Base-by-base conservation (phyloP, 2,113 vertebrate species). In the Heterotis niloticus region DNA sequence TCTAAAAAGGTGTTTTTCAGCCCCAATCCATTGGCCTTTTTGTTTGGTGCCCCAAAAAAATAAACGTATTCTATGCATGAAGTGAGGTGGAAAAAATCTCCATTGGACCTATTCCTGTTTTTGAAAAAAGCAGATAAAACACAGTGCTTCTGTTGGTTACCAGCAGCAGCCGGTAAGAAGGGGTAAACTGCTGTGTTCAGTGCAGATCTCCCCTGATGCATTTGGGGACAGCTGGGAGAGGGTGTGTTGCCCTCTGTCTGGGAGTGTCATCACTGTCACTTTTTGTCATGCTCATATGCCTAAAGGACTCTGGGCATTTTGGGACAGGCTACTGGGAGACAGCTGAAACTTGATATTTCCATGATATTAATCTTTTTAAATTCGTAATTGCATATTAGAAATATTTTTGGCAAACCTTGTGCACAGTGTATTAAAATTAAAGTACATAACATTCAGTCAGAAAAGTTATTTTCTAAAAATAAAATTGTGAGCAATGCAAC, bases 281-380 rank as follows among this genome's bases (percentile, higher is more conserved):
- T 70, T 64, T 60, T 68, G 79, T 81, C 84, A 1, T 85, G 81
- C 84, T 84, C 82, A 83, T 74, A 64, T 72, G 64, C 28, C 69
- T 54, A 18, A 1, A 51, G 69, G 69, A 4, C 11, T 52, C 23
- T 24, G 12, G 14, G 44, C 18, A 23, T 5, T 24, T 10, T 9
- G 52, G 1, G 54, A 14, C 23, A 62, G 59, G 59, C 59, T 62
- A 2, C 10, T 20, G 59, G 13, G 14, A 62, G 20, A 17, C 14
- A 62, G 59, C 59, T 1, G 59, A 44, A 2, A 4, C 34, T 7
- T 44, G 34, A 44, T 44, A 44, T 44, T 44, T 44, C 34, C 7
- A 44, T 44, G 34, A 44, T 2, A 44, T 44, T 44, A 44, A 44
- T 44, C 3, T 44, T 44, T 44, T 44, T 44, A 44, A 44, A 44